These are phyloP conservation scores for Ametastegia equiseti DNA, from an alignment of 2,888 invertebrate species.

Conservation along the genomic window DNA sequence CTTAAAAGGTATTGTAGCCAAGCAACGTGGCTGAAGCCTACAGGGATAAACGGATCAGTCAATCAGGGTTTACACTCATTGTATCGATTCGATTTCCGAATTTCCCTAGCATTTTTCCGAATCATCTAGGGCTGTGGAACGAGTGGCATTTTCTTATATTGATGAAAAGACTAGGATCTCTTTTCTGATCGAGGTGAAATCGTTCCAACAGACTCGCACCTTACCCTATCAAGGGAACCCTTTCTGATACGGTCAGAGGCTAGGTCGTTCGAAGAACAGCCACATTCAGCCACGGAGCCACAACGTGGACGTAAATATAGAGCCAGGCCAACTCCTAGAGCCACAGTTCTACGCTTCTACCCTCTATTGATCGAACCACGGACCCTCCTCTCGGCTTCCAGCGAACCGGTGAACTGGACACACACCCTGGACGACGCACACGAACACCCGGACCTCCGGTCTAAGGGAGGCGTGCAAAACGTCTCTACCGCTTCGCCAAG, in stretches of 20 bases:
- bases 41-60: neutral
- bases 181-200: no score
- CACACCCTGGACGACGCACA: constrained; percentile 56
- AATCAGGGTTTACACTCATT: neutral
- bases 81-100: neutral
- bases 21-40: neutral
- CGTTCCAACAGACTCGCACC: neutral
- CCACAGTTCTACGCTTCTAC: constrained; percentile 72
- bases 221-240: neutral
- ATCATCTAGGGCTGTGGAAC: no score
- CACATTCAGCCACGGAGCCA: constrained; percentile 42
- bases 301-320: constrained; percentile 34
- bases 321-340: constrained; percentile 72
- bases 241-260: neutral
- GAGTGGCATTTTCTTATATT: no score
- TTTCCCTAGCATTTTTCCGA: neutral
- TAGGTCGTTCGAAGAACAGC: constrained; percentile 32
- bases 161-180: no score
- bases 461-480: constrained; percentile 41
- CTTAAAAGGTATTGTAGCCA: neutral
- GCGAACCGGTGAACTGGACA: constrained; percentile 73
- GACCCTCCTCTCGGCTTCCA: constrained; percentile 72
- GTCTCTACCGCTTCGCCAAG: constrained; percentile 47
- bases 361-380: constrained; percentile 74
- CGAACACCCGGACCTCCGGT: constrained; percentile 42